phyloP scores from a whole-genome alignment of 92 coral and sea anemone genomes.

The Epizoanthus illoricatus region DNA sequence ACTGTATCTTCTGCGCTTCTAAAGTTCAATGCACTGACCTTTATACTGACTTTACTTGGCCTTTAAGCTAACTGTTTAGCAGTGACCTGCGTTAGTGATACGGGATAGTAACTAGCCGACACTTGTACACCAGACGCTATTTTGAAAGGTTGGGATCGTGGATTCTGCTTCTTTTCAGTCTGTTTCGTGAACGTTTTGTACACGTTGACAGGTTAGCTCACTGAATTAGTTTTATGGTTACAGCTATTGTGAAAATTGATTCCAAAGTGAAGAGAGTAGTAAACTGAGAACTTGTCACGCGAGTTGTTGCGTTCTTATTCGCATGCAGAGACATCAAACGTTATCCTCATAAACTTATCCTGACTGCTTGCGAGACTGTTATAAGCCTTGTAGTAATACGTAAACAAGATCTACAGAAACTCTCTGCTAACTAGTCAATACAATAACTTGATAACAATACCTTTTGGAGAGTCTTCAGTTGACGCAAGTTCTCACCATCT shows the following conservation, averaged over 20 bases:
- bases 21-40: too few relatives aligned
- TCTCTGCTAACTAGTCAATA: neutral
- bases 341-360: neutral
- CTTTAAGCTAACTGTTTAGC: neutral
- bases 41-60: neutral
- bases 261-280: neutral
- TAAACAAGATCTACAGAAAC: neutral
- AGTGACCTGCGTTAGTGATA: neutral
- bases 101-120: neutral
- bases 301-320: neutral
- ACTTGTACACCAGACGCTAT: conserved; percentile 1
- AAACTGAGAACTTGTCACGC: conserved; percentile 20
- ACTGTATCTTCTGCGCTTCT: too few relatives aligned
- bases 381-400: neutral
- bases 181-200: neutral
- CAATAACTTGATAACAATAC: neutral
- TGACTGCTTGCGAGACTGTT: conserved; percentile 8
- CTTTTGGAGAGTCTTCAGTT: conserved; percentile 1
- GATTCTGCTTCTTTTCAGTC: conserved; percentile 17
- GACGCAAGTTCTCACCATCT: neutral
- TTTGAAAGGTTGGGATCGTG: conserved; percentile 6
- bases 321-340: too few relatives aligned
- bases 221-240: neutral
- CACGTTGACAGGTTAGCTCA: conserved; percentile 12
- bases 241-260: conserved; percentile 35